Conservation (phyloP, 2,113 vertebrate genomes). For the Muntiacus reevesi region DNA sequence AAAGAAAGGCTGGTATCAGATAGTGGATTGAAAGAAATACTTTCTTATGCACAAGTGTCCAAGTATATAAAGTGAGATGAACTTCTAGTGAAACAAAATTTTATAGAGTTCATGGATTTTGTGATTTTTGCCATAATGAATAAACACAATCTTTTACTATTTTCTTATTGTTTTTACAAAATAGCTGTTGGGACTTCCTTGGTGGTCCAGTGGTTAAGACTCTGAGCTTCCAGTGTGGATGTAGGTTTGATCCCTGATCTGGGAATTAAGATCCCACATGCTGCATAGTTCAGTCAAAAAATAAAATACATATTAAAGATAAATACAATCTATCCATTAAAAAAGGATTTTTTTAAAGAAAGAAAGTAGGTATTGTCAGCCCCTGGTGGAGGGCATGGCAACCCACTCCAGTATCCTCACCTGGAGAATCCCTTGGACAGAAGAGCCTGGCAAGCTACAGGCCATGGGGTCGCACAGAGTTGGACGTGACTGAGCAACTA, state of each 20-base stretch:
- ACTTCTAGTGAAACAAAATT: background rate
- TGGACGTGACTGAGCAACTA: background rate
- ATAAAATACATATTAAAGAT: background rate
- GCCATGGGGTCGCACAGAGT: background rate
- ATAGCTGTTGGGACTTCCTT: background rate
- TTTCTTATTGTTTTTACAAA: background rate
- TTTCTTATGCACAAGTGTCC: background rate
- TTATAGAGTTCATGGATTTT: background rate
- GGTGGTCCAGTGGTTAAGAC: background rate
- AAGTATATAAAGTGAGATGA: background rate
- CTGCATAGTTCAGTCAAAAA: background rate
- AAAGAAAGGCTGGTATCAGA: background rate
- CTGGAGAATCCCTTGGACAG: background rate
- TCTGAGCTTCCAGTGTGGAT: background rate
- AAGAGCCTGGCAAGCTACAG: background rate
- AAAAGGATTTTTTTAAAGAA: background rate
- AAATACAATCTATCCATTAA: background rate
- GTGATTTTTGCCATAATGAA: background rate
- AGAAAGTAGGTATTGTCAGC: background rate
- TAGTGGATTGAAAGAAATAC: background rate
- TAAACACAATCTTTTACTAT: background rate
- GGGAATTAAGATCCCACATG: background rate
- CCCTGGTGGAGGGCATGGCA: background rate
- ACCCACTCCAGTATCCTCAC: background rate
- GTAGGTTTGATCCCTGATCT: background rate